phyloP scores from a whole-genome alignment of 2,797 vertebrate genomes.

The Phoeniculus purpureus region DNA sequence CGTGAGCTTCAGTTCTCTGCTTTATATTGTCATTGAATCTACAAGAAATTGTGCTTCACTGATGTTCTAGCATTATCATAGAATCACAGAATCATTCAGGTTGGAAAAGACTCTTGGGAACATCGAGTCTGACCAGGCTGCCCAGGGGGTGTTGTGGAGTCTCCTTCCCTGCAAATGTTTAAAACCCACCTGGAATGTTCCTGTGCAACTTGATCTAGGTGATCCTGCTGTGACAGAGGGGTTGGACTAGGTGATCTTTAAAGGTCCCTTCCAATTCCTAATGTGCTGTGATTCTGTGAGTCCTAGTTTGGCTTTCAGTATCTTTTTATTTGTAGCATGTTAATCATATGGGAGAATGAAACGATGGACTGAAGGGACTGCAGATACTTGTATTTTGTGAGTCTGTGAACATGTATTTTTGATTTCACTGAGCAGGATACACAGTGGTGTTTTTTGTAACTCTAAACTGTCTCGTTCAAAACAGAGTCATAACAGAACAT shows the following conservation, averaged over 20 bases:
- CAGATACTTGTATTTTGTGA: not conserved
- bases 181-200: too few species aligned
- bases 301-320: not conserved
- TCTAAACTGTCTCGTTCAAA: slow-evolving; percentile 28
- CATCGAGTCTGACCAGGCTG: too few species aligned
- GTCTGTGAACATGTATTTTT: not conserved
- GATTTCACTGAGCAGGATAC: slow-evolving; percentile 15
- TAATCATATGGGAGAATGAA: slow-evolving; percentile 14
- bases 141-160: too few species aligned
- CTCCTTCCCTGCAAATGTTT: too few species aligned
- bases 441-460: not conserved
- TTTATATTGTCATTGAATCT: not conserved
- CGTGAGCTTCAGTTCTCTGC: not conserved
- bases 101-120: too few species aligned
- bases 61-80: not conserved
- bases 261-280: too few species aligned
- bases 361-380: not conserved
- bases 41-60: not conserved
- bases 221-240: too few species aligned
- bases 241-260: too few species aligned
- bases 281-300: not conserved
- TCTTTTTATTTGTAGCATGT: slow-evolving; percentile 25
- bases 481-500: slow-evolving; percentile 3
- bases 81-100: too few species aligned
- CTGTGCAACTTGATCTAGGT: too few species aligned